Evolutionary conservation across 1,140 invertebrate genomes (phyloP).

Genomic region (Neodiprion pinetum): DNA sequence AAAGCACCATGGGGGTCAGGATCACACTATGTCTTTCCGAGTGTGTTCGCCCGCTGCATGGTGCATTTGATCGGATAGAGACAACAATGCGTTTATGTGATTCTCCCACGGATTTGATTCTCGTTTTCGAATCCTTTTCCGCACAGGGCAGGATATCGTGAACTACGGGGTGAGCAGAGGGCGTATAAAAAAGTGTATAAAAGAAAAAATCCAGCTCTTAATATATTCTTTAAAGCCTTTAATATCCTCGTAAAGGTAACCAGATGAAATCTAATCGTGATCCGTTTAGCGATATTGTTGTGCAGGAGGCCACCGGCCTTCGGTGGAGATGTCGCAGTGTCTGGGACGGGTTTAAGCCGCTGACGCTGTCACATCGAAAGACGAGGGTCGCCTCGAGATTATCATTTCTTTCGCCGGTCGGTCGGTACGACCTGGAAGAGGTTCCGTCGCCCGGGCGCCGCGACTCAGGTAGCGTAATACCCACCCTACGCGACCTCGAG

Average conservation of each 20-base stretch:
- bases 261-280: slow-evolving; percentile 7
- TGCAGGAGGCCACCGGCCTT: not conserved
- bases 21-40: too few relatives aligned
- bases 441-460: not conserved
- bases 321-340: not conserved
- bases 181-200: too few relatives aligned
- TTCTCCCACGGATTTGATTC: too few relatives aligned
- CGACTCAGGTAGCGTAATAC: not conserved
- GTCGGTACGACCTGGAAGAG: not conserved
- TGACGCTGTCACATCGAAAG: slow-evolving; percentile 3
- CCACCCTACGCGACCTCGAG: not conserved
- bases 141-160: too few relatives aligned
- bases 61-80: too few relatives aligned
- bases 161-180: too few relatives aligned
- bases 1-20: too few relatives aligned
- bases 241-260: slow-evolving; percentile 5
- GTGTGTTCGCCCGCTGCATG: too few relatives aligned
- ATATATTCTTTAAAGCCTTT: slow-evolving; percentile 5
- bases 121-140: too few relatives aligned
- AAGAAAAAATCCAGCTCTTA: not conserved
- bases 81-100: too few relatives aligned
- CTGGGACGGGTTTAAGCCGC: slow-evolving; percentile 6
- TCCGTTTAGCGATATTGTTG: slow-evolving; percentile 7
- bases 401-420: not conserved
- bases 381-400: slow-evolving; percentile 6